A percentile compares a stretch with the other conserved stretches of the same genome.
phyloP scores from a whole-genome alignment of 2,797 vertebrate species.

The Oreochromis mossambicus region DNA sequence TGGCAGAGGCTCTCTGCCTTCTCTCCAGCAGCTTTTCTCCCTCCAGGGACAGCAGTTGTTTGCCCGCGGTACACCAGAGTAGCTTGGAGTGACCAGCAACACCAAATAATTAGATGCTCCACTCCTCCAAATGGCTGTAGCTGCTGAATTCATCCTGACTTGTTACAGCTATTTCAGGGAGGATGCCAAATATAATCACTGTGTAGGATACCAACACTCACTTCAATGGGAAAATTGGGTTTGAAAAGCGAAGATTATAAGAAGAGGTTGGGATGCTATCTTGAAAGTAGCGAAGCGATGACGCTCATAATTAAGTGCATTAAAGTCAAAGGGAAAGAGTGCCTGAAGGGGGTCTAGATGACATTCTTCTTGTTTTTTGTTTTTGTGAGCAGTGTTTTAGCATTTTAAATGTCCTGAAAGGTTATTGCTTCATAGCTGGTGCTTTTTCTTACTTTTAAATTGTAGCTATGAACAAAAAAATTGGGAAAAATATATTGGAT shows the following conservation, averaged over 20 bases:
- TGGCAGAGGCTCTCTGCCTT: constrained; percentile 27
- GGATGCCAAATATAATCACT: constrained; percentile 38
- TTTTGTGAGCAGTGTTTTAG: not conserved
- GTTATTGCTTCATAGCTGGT: not conserved
- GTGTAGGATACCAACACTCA: not conserved
- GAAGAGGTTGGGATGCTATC: not conserved
- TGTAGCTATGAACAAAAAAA: not conserved
- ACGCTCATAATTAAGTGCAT: not conserved
- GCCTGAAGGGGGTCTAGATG: not conserved
- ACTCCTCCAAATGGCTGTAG: constrained; percentile 29
- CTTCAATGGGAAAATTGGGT: constrained; percentile 9
- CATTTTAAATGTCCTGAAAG: not conserved
- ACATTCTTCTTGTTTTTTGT: not conserved
- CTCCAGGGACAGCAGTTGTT: constrained; percentile 64
- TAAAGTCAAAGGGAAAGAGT: not conserved
- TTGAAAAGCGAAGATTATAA: constrained; percentile 10
- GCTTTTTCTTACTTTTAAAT: not conserved
- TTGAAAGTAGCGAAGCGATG: not conserved
- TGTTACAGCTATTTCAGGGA: constrained; percentile 38
- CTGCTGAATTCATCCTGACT: constrained; percentile 17
- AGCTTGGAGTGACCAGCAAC: constrained; percentile 43
- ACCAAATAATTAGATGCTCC: constrained; percentile 51
- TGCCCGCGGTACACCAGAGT: constrained; percentile 52
- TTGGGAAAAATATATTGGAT: not conserved
- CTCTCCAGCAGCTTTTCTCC: constrained; percentile 51